phyloP scores from a whole-genome alignment of 1,140 invertebrate species.

The Nasonia vitripennis region DNA sequence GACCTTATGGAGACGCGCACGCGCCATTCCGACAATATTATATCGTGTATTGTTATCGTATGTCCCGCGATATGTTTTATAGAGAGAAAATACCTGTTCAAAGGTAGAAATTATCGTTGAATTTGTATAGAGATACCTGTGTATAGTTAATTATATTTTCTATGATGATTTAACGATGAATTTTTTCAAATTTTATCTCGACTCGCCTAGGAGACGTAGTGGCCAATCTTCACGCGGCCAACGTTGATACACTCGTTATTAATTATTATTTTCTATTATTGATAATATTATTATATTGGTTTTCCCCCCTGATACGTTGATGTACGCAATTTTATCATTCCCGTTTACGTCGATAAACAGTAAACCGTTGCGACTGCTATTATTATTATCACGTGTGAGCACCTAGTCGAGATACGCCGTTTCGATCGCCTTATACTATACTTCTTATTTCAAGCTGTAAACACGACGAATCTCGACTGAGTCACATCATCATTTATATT shows the following conservation, averaged over 20 bases:
- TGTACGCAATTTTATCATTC: constrained; percentile 9
- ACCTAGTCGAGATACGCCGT: background rate
- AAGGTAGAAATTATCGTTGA: constrained; percentile 46
- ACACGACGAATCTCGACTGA: constrained; percentile 12
- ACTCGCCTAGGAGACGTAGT: background rate
- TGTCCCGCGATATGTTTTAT: constrained; percentile 42
- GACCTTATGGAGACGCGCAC: background rate
- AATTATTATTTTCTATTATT: constrained; percentile 40
- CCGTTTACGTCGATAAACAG: constrained; percentile 23
- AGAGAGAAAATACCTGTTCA: constrained; percentile 48
- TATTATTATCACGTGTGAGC: background rate
- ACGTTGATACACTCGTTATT: constrained; percentile 29
- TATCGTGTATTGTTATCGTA: background rate
- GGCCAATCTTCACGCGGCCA: background rate
- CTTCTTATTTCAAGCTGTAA: background rate
- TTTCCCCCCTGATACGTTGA: background rate
- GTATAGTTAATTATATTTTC: constrained; percentile 48
- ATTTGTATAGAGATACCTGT: constrained; percentile 50
- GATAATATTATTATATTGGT: constrained; percentile 19
- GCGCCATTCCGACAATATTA: constrained; percentile 9
- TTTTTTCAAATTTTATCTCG: constrained; percentile 53
- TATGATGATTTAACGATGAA: constrained; percentile 47
- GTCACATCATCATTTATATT: background rate
- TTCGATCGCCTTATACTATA: background rate
- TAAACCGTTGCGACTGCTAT: background rate